phyloP scores from a whole-genome alignment of 2,888 invertebrate genomes.

The Phanerotoma sp. region DNA sequence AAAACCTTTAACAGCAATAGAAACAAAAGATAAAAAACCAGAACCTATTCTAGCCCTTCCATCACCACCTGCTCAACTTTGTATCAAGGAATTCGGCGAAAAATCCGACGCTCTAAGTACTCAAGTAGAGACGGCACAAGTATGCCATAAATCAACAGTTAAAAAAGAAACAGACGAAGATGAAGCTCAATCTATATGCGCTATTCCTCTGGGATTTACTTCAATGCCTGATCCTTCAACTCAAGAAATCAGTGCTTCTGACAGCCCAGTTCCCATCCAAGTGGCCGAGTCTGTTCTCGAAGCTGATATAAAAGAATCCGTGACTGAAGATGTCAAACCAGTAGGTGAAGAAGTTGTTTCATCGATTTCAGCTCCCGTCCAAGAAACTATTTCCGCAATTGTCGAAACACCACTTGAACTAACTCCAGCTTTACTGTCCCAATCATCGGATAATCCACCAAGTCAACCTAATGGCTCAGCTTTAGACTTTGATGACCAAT shows the following conservation, averaged over 20 bases:
- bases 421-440: slow-evolving; percentile 14
- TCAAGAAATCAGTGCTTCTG: slow-evolving; percentile 14
- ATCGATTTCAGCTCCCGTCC: slow-evolving; percentile 43
- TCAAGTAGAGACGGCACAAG: not conserved
- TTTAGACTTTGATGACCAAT: slow-evolving; percentile 22
- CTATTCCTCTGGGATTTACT: no score
- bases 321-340: slow-evolving; percentile 41
- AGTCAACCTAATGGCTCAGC: slow-evolving; percentile 22
- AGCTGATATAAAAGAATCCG: slow-evolving; percentile 49
- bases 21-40: not conserved
- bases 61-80: slow-evolving; percentile 8
- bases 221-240: not conserved
- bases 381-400: slow-evolving; percentile 42
- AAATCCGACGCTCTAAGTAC: not conserved
- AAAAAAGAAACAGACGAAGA: not conserved
- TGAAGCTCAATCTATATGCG: not conserved
- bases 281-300: slow-evolving; percentile 53
- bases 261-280: slow-evolving; percentile 50
- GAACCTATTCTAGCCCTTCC: slow-evolving; percentile 4
- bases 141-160: slow-evolving; percentile 5
- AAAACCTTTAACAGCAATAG: slow-evolving; percentile 1
- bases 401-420: slow-evolving; percentile 34
- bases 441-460: not conserved
- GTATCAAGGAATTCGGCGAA: slow-evolving; percentile 20
- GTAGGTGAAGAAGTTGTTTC: slow-evolving; percentile 45